Conservation (phyloP, 2,797 vertebrate species). For the Myotis myotis region DNA sequence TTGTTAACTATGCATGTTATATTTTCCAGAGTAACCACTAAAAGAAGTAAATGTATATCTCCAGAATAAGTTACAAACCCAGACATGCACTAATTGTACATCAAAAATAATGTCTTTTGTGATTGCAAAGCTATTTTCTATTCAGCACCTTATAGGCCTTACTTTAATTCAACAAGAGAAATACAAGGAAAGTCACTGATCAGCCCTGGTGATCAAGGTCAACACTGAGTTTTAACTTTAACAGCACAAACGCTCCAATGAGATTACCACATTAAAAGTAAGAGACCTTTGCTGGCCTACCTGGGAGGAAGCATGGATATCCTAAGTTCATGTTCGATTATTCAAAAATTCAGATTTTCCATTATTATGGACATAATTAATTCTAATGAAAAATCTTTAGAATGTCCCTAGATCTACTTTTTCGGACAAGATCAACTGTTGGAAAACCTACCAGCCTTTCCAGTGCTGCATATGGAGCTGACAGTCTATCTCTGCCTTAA, state of each 20-base stretch:
- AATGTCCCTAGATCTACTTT: background rate
- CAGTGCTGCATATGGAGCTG: background rate
- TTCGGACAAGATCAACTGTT: background rate
- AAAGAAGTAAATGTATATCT: background rate
- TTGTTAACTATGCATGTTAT: background rate
- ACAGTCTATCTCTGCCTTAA: background rate
- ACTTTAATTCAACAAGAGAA: background rate
- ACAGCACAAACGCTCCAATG: background rate
- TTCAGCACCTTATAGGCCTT: background rate
- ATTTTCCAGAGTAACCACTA: background rate
- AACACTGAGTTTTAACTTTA: background rate
- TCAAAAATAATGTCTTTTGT: background rate
- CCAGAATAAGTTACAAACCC: background rate
- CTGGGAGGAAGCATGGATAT: background rate
- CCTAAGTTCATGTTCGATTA: background rate
- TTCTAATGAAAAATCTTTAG: background rate
- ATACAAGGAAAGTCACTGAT: background rate
- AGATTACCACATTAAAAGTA: background rate
- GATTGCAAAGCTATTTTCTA: background rate
- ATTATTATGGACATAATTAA: background rate
- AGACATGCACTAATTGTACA: background rate
- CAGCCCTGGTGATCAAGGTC: background rate
- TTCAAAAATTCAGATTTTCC: background rate
- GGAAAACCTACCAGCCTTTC: background rate
- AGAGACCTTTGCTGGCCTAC: background rate